Conservation (phyloP, 1,140 invertebrate genomes). For the Brachionus manjavacas region DNA sequence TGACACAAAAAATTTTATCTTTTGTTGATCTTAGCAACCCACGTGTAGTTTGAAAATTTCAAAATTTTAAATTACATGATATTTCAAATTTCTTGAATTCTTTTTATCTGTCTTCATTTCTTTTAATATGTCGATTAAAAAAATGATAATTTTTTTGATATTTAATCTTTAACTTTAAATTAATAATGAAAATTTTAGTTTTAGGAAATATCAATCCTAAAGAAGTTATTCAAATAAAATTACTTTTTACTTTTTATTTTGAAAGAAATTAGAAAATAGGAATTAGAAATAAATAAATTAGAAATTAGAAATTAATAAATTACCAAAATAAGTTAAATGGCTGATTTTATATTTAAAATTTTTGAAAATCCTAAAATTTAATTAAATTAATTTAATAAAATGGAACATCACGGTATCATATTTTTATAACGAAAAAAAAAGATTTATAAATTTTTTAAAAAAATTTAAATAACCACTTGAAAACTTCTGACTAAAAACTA, state of each 20-base stretch:
- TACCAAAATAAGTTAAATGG: too few species aligned
- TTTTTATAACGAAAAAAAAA: too few species aligned
- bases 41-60: not conserved
- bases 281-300: not conserved
- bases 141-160: not conserved
- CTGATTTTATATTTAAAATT: too few species aligned
- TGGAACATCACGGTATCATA: too few species aligned
- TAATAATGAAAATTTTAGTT: not conserved
- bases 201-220: not conserved
- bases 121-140: not conserved
- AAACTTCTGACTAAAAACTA: too few species aligned
- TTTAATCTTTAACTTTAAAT: not conserved
- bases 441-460: too few species aligned
- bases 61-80: not conserved
- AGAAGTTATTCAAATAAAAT: too few species aligned
- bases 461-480: too few species aligned
- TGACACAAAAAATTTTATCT: not conserved
- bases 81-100: not conserved
- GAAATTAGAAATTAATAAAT: not conserved
- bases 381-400: too few species aligned
- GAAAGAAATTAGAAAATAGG: too few species aligned
- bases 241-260: too few species aligned
- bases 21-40: not conserved
- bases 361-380: too few species aligned
- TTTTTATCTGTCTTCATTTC: not conserved